phyloP scores from a whole-genome alignment of 2,113 vertebrate genomes.

The Puffinus mauretanicus region DNA sequence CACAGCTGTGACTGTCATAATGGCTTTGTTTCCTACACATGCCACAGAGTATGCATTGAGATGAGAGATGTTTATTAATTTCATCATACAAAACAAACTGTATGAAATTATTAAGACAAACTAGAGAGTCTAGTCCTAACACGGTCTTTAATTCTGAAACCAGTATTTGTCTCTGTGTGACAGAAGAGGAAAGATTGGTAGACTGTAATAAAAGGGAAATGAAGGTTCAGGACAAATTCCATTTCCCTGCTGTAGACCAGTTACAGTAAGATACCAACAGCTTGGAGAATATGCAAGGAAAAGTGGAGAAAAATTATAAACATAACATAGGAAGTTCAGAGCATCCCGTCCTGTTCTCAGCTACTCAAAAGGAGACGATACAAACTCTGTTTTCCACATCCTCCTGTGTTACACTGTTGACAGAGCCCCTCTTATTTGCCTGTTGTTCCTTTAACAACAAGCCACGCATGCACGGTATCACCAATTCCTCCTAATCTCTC shows the following conservation, averaged over 20 bases:
- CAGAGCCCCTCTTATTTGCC: background rate
- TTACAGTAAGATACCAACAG: background rate
- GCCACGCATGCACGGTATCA: accelerated
- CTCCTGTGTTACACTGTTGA: background rate
- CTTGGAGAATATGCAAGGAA: background rate
- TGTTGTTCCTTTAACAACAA: background rate
- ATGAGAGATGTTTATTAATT: background rate
- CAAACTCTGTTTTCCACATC: background rate
- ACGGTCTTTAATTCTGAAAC: background rate
- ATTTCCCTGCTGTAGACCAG: background rate
- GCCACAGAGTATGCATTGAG: background rate
- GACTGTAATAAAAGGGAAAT: background rate
- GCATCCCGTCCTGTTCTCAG: background rate
- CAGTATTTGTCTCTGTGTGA: background rate
- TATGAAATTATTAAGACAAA: background rate
- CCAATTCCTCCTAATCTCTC: background rate
- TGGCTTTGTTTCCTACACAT: background rate
- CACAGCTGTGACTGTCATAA: background rate
- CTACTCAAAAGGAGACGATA: background rate
- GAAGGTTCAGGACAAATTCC: background rate
- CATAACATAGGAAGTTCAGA: background rate
- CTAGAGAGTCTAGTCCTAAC: background rate
- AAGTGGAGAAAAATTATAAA: background rate
- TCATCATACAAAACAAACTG: background rate
- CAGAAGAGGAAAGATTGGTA: background rate